Evolutionary conservation across 2,888 invertebrate genomes (phyloP).

Genomic region (Stenodera caucasica): DNA sequence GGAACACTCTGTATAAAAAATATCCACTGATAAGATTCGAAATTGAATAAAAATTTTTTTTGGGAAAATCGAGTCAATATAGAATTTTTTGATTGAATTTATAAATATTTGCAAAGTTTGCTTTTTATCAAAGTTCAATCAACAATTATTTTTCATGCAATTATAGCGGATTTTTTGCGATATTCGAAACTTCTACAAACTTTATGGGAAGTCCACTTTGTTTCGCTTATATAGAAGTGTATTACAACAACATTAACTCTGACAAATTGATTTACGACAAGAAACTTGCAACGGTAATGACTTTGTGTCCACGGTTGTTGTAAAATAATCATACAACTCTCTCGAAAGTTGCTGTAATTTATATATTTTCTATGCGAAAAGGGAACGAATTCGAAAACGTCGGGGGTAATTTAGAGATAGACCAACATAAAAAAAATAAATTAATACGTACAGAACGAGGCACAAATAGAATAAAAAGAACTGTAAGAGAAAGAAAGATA

Average conservation of each 20-base stretch:
- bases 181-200: not conserved
- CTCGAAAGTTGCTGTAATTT: not conserved
- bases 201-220: conserved; percentile 10
- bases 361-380: not conserved
- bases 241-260: conserved; percentile 13
- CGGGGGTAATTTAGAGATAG: not conserved
- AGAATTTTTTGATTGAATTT: not conserved
- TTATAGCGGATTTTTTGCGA: not conserved
- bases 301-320: conserved; percentile 8
- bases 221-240: conserved; percentile 5
- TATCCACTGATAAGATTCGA: not conserved
- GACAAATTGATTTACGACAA: conserved; percentile 12
- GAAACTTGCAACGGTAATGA: conserved; percentile 10
- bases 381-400: conserved; percentile 1
- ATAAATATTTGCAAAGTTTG: not conserved
- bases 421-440: not conserved
- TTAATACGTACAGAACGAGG: not conserved
- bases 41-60: not conserved
- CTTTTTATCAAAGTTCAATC: conserved; percentile 1
- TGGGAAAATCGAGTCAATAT: not conserved
- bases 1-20: no score
- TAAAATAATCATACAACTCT: not conserved
- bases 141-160: not conserved
- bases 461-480: not conserved
- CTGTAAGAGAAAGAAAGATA: not conserved